Conservation (phyloP, 1,140 invertebrate genomes). For the Hyphantria cunea region DNA sequence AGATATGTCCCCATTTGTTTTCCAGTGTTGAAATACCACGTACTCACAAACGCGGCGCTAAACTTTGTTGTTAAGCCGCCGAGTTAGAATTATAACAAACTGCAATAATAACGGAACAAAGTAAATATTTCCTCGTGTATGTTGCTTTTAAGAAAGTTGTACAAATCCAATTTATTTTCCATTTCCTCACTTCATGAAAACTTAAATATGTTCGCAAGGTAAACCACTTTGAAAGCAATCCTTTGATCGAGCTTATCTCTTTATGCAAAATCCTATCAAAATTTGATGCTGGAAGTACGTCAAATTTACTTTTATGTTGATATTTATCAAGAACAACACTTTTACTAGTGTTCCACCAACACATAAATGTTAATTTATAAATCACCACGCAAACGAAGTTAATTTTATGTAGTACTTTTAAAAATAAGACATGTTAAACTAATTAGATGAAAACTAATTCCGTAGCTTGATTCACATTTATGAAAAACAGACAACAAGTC, state of each 20-base stretch:
- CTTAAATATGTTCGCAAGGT: slow-evolving; percentile 79
- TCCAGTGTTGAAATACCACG: not conserved
- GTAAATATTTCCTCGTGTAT: slow-evolving; percentile 67
- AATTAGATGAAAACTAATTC: not conserved
- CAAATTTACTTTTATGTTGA: too few relatives aligned
- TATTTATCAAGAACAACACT: too few relatives aligned
- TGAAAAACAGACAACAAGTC: not conserved
- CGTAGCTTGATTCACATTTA: too few relatives aligned
- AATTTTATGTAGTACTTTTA: too few relatives aligned
- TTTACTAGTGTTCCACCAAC: too few relatives aligned
- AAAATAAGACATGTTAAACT: too few relatives aligned
- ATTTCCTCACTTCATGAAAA: slow-evolving; percentile 81
- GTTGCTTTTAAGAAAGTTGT: slow-evolving; percentile 75
- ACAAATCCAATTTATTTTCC: slow-evolving; percentile 81
- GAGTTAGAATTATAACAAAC: slow-evolving; percentile 50
- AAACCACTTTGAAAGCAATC: slow-evolving; percentile 77
- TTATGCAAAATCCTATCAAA: slow-evolving; percentile 78
- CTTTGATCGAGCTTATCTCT: slow-evolving; percentile 77
- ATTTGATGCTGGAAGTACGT: slow-evolving; percentile 53
- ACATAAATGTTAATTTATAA: too few relatives aligned
- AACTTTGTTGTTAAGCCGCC: slow-evolving; percentile 18
- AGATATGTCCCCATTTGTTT: too few relatives aligned
- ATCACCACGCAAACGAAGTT: too few relatives aligned
- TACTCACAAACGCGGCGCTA: slow-evolving; percentile 7
- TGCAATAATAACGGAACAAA: slow-evolving; percentile 66